Evolutionary conservation across 2,113 vertebrate genomes (phyloP), one percentile per base, ranked within the genome.

Genomic region (Pycnonotus jocosus): DNA sequence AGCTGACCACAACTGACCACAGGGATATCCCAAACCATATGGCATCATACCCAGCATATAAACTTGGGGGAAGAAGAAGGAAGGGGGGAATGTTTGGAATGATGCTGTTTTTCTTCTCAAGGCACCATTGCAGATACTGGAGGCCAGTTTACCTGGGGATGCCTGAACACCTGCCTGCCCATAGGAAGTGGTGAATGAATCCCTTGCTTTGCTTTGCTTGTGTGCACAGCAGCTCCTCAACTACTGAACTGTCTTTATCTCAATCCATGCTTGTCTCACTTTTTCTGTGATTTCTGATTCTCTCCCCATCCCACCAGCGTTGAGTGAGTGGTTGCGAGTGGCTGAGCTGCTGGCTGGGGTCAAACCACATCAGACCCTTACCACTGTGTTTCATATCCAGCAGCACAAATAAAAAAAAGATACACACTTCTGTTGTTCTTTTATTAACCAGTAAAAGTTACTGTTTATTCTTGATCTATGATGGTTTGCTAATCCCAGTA

Each of bases 351-450:
- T 10, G 19, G 8, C 30, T 66, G 38, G 12, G 31, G 10, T 35
- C 42, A 86, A 53, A 66, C 18, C 18, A 40, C 31, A 66, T 35
- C 66, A 86, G 37, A 72, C 23, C 12, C 53, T 86, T 31, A 57
- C 31, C 1, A 4, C 62, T 42, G 18, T 61, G 18, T 30, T 86
- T 56, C 28, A 50, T 33, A 80, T 7, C 50, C 66, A 88, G 44
- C 35, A 92, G 42, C 37, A 86, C 37, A 79, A 85, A 72, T 48
- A 40, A 85, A 91, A 78, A 31, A 77, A 79, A 85, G 78, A 85
- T 12, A 40, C 14, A 61, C 15, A 30, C 7, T 80, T 77, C 23
- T 50, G 10, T 71, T 94, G 18, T 45, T 81, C 65, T 84, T 71
- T 60, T 60, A 60, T 71, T 87, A 85, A 88, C 42, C 40, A 77